Evolutionary conservation across 2,797 vertebrate genomes (phyloP).

Genomic region (Acanthiza pusilla): DNA sequence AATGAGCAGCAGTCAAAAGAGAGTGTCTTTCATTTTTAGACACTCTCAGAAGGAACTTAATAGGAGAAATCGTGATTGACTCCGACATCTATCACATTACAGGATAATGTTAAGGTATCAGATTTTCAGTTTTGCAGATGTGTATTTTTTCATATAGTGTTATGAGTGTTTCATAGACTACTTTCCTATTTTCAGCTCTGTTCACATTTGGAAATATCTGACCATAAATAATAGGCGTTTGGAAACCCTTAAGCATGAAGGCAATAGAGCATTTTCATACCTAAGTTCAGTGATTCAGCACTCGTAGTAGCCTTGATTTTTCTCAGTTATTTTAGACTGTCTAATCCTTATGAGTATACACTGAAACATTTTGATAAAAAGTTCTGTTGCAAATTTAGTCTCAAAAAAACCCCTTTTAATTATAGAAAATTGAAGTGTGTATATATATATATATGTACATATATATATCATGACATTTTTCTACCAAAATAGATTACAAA

Average conservation of each 20-base stretch:
- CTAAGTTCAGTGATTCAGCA: not conserved
- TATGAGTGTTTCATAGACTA: not conserved
- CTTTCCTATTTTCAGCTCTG: not conserved
- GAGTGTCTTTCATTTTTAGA: constrained; percentile 49
- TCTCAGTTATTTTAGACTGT: not conserved
- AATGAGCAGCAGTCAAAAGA: constrained; percentile 74
- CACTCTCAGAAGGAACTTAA: constrained; percentile 60
- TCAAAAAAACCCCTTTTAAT: not conserved
- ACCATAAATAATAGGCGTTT: not conserved
- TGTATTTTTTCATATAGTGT: not conserved
- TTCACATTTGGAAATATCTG: not conserved
- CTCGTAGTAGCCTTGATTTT: not conserved
- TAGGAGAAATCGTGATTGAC: constrained; percentile 38
- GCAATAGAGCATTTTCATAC: not conserved
- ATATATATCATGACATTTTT: not conserved
- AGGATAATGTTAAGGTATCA: constrained; percentile 33
- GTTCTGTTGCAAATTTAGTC: not conserved
- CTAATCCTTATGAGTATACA: not conserved
- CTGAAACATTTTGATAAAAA: not conserved
- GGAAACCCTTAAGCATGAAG: not conserved
- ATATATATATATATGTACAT: not conserved
- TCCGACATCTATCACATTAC: constrained; percentile 26
- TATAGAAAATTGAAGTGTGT: not conserved
- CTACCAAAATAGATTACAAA: not conserved
- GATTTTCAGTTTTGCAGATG: constrained; percentile 18